phyloP scores from a whole-genome alignment of 2,113 vertebrate genomes.

The Catharus bicknelli region DNA sequence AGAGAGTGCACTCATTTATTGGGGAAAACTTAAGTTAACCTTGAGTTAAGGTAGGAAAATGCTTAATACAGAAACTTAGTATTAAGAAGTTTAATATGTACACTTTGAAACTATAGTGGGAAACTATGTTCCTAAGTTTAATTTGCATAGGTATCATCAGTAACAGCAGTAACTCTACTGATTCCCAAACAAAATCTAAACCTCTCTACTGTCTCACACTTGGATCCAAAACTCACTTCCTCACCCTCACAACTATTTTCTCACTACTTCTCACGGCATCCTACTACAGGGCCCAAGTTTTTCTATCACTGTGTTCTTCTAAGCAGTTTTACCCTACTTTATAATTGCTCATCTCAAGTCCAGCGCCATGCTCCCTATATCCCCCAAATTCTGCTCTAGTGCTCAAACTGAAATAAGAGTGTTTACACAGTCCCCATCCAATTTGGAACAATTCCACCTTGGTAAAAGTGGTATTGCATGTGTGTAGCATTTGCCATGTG shows the following conservation, averaged over 20 bases:
- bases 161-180: not conserved
- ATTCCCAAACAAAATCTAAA: not conserved
- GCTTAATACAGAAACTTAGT: not conserved
- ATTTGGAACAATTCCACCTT: not conserved
- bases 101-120: not conserved
- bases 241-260: not conserved
- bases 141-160: not conserved
- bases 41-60: not conserved
- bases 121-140: not conserved
- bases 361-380: not conserved
- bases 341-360: not conserved
- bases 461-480: fast-evolving
- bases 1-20: not conserved
- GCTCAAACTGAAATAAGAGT: not conserved
- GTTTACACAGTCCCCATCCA: not conserved
- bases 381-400: not conserved
- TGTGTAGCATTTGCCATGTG: not conserved
- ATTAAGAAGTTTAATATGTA: not conserved
- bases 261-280: not conserved
- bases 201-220: not conserved
- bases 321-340: not conserved
- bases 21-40: not conserved
- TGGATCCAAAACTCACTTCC: not conserved
- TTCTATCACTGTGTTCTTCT: not conserved
- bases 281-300: not conserved